These are phyloP conservation scores for Deilephila porcellus DNA, from an alignment of 2,888 invertebrate species.

Conservation along the genomic window DNA sequence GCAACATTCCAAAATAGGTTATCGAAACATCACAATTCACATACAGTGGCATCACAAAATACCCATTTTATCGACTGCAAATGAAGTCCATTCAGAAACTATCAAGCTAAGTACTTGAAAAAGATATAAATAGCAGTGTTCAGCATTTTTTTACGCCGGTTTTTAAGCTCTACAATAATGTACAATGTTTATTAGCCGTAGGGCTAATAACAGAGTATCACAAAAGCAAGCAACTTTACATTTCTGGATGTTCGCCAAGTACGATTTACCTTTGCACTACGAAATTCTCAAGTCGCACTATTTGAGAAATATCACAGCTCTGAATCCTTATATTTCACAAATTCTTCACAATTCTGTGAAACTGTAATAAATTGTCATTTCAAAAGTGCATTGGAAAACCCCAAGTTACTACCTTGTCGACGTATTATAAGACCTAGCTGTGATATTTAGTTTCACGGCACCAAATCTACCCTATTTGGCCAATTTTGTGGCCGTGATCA, in stretches of 20 bases:
- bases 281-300: neutral
- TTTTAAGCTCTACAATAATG: conserved; percentile 18
- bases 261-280: conserved; percentile 23
- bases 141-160: neutral
- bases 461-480: too few species aligned
- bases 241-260: conserved; percentile 20
- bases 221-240: conserved; percentile 19
- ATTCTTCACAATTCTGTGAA: neutral
- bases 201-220: conserved; percentile 22
- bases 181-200: conserved; percentile 17
- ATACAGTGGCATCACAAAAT: neutral
- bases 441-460: too few species aligned
- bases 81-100: neutral
- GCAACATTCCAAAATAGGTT: neutral
- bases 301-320: neutral
- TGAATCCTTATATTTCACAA: neutral
- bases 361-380: neutral
- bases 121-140: neutral
- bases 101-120: neutral
- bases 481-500: too few species aligned
- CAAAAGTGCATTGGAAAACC: neutral
- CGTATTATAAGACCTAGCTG: too few species aligned
- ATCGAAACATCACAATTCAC: neutral
- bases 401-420: too few species aligned
- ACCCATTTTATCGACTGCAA: neutral